Evolutionary conservation across 2,113 vertebrate species (phyloP).

Genomic region (Thymallus thymallus): DNA sequence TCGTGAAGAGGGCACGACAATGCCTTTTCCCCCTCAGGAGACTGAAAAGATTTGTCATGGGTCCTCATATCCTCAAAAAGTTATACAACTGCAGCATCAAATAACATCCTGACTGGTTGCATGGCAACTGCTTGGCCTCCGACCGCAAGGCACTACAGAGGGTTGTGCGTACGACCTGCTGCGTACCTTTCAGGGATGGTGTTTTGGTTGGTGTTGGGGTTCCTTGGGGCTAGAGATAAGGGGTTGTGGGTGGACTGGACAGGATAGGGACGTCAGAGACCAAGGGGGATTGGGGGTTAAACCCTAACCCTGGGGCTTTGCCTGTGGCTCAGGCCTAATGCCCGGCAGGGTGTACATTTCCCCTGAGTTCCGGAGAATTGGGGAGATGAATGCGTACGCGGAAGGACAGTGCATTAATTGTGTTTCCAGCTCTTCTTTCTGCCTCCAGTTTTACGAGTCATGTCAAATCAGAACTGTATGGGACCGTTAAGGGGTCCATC

Average conservation of each 20-base stretch:
- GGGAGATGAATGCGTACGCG: conserved; percentile 71
- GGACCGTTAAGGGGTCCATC: conserved; percentile 51
- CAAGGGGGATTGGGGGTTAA: conserved; percentile 23
- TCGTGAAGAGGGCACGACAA: no score
- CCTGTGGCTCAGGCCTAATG: conserved; percentile 50
- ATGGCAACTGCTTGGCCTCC: no score
- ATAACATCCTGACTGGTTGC: no score
- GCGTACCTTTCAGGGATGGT: no score
- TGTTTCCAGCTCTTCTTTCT: conserved; percentile 66
- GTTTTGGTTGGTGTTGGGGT: neutral
- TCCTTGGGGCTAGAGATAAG: neutral
- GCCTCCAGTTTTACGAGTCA: conserved; percentile 66
- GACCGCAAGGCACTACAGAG: no score
- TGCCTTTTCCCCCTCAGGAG: no score
- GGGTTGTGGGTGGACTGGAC: conserved; percentile 19
- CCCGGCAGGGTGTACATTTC: conserved; percentile 66
- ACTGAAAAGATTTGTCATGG: no score
- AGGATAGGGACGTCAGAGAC: conserved; percentile 8
- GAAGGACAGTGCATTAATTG: conserved; percentile 68
- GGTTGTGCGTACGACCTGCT: no score
- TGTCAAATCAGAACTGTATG: conserved; percentile 65
- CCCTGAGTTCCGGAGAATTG: conserved; percentile 73
- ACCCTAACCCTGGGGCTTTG: conserved; percentile 38
- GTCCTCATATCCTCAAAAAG: no score
- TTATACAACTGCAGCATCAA: no score